phyloP scores from a whole-genome alignment of 2,888 invertebrate genomes.

The Alloplasta piceator region DNA sequence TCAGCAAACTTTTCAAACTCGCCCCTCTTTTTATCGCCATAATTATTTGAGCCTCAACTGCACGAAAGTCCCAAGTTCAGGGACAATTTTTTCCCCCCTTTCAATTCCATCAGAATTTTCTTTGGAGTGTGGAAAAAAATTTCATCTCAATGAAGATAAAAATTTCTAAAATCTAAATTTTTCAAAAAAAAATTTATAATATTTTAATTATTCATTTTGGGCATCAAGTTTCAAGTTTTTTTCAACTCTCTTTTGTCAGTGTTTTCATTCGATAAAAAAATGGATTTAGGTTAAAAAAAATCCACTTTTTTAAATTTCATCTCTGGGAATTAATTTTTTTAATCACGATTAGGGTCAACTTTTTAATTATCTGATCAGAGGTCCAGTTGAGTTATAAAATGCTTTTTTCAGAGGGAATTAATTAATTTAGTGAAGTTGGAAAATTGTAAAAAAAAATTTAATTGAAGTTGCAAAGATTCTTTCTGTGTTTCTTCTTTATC shows the following conservation, averaged over 20 bases:
- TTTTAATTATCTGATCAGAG: too few species aligned
- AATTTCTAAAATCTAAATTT: neutral
- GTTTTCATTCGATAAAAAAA: too few species aligned
- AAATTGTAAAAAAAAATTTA: neutral
- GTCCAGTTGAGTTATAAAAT: neutral
- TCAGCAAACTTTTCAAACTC: neutral
- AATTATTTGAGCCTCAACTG: neutral
- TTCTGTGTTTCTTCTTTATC: neutral
- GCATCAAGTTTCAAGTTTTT: too few species aligned
- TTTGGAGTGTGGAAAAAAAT: neutral
- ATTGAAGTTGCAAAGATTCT: neutral
- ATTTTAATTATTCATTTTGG: too few species aligned
- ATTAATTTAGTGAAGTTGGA: neutral
- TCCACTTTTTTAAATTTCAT: too few species aligned
- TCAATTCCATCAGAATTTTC: neutral
- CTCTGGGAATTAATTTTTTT: too few species aligned
- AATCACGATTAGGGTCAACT: too few species aligned
- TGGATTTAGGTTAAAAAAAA: neutral
- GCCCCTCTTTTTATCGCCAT: neutral
- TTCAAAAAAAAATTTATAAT: too few species aligned
- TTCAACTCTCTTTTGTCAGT: too few species aligned
- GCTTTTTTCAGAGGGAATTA: neutral
- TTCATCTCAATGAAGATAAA: neutral
- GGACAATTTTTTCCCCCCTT: neutral
- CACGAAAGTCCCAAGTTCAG: constrained; percentile 4